Evolutionary conservation across 2,797 vertebrate genomes (phyloP).

Genomic region (Eurystomus glaucurus): DNA sequence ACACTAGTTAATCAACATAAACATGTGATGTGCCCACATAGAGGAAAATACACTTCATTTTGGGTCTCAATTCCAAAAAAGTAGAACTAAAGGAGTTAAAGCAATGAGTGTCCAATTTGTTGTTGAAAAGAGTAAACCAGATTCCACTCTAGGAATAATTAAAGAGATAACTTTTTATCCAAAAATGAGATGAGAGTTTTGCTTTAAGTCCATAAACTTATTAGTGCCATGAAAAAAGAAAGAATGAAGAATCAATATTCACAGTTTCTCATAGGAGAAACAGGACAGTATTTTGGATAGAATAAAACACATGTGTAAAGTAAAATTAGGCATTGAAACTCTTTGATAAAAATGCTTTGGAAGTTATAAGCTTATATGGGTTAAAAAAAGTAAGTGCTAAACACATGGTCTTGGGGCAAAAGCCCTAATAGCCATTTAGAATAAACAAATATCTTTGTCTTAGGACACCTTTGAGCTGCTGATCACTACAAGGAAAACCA

Average conservation of each 20-base stretch:
- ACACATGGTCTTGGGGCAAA: not conserved
- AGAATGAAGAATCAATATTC: not conserved
- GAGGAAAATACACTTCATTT: not conserved
- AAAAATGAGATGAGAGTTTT: not conserved
- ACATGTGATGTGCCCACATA: not conserved
- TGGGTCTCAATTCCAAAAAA: not conserved
- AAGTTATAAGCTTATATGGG: not conserved
- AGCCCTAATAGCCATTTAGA: not conserved
- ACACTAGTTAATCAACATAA: not conserved
- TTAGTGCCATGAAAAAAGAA: not conserved
- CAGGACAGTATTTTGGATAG: not conserved
- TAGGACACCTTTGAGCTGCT: not conserved
- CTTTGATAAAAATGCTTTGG: not conserved
- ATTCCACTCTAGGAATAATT: not conserved
- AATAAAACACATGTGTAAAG: not conserved
- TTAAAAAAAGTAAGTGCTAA: not conserved
- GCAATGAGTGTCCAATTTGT: not conserved
- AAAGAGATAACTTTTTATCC: not conserved
- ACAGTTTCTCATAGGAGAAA: not conserved
- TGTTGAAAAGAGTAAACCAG: not conserved
- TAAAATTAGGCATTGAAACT: not conserved
- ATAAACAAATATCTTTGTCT: not conserved
- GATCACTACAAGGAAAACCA: not conserved
- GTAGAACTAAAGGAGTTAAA: not conserved
- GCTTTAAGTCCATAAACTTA: not conserved